A percentile compares a stretch with the other conserved stretches of the same genome.
Evolutionary conservation across 2,797 vertebrate genomes (phyloP).

Genomic region (Leptatherina wallacei): DNA sequence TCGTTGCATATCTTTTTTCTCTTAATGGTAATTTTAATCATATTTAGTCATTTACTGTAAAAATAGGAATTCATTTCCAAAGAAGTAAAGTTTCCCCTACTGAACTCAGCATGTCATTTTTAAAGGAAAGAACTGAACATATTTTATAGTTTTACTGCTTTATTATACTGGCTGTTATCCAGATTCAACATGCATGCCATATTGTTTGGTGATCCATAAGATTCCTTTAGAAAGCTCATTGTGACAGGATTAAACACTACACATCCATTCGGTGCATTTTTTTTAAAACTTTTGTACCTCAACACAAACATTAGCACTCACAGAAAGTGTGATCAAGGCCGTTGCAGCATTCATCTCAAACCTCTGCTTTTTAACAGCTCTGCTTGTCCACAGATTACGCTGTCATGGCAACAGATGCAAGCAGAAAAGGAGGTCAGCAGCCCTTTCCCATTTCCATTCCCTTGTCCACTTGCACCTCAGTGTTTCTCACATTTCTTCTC

Average conservation of each 20-base stretch:
- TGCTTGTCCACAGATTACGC: slow-evolving; percentile 37
- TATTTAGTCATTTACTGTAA: slow-evolving; percentile 1
- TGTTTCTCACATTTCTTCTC: background rate
- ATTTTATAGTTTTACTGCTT: slow-evolving; percentile 25
- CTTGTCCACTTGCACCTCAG: slow-evolving; percentile 18
- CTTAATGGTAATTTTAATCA: slow-evolving; percentile 3
- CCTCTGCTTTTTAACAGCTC: slow-evolving; percentile 26
- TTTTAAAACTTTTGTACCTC: slow-evolving; percentile 10
- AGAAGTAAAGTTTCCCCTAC: background rate
- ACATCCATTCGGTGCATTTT: background rate
- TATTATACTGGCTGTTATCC: slow-evolving; percentile 10
- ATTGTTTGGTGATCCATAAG: slow-evolving; percentile 23
- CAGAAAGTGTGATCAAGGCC: slow-evolving; percentile 43
- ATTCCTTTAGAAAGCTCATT: slow-evolving; percentile 17
- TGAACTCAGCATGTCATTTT: slow-evolving; percentile 8
- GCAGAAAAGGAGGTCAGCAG: slow-evolving; percentile 20
- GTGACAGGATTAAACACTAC: slow-evolving; percentile 17
- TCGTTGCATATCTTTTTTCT: background rate
- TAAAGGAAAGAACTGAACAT: background rate
- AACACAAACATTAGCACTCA: slow-evolving; percentile 30
- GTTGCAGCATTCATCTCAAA: background rate
- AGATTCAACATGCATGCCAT: background rate
- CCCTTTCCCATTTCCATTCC: background rate
- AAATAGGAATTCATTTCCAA: background rate
- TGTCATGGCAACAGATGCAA: slow-evolving; percentile 54